phyloP scores from a whole-genome alignment of 2,113 vertebrate species.

The Taxidea taxus region DNA sequence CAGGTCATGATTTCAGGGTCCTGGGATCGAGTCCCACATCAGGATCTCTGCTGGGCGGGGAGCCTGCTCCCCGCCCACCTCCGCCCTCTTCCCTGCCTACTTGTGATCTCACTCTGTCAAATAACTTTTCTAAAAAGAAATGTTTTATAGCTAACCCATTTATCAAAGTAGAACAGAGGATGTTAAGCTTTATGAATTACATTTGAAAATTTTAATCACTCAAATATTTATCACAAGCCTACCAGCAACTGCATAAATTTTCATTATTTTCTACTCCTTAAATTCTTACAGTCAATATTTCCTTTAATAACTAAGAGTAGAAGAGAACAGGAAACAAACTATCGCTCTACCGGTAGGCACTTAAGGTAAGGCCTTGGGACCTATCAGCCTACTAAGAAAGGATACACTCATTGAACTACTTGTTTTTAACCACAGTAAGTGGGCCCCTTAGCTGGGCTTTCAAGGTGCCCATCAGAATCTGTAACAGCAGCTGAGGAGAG shows the following conservation, averaged over 20 bases:
- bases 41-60: too few relatives aligned
- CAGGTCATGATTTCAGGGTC: too few relatives aligned
- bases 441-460: background rate
- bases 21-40: too few relatives aligned
- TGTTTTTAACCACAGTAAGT: background rate
- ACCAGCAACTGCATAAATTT: background rate
- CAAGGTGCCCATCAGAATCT: too few relatives aligned
- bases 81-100: too few relatives aligned
- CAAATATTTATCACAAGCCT: slow-evolving; percentile 18
- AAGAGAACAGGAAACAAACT: background rate
- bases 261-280: background rate
- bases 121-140: background rate
- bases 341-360: background rate
- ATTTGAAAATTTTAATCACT: background rate
- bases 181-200: background rate
- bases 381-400: background rate
- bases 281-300: background rate
- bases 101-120: too few relatives aligned
- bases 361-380: background rate
- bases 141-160: background rate
- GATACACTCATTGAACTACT: background rate
- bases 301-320: background rate
- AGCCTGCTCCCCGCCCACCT: too few relatives aligned
- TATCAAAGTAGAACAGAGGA: background rate
- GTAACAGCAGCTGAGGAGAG: background rate